Base-by-base conservation (phyloP, 1,140 invertebrate genomes). In the Hormaphis cornu region DNA sequence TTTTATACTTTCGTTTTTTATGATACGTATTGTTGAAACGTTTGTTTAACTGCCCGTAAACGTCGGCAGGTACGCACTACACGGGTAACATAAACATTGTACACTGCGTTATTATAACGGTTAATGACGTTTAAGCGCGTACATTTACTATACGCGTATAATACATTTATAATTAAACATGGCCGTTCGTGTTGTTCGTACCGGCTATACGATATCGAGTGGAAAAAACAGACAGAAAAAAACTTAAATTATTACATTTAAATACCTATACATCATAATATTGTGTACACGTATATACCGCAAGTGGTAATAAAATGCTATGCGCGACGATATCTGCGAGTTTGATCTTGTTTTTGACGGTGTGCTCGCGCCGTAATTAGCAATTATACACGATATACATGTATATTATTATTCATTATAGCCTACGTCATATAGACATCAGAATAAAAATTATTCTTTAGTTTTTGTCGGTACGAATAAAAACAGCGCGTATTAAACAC, bases 121-220 rank as follows among this genome's bases (percentile, higher is more conserved):
- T n/a, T n/a, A n/a, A n/a, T n/a, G n/a, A n/a, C n/a, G 40, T 61
- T 40, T n/a, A 61, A 61, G 20, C 22, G 22, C 26, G 54, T 14
- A 9, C 2, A 2, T 1, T 3, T 8, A 18, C n/a, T n/a, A n/a
- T n/a, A n/a, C n/a, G n/a, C n/a, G n/a, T n/a, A n/a, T n/a, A n/a
- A n/a, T n/a, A n/a, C n/a, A n/a, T n/a, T 3, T 63, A 46, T 63
- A 63, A 63, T 63, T 63, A 63, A 63, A 63, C 33, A 63, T 63
- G 58, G 58, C 40, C 35, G 58, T 63, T 28, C 16, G 16, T 14
- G 42, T n/a, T n/a, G n/a, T n/a, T n/a, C n/a, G n/a, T n/a, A n/a
- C n/a, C 18, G 42, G 44, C 22, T 46, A 30, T 46, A 22, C 28
- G 5, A 24, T 63, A 44, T 63, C 30, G 58, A 44, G n/a, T 30